phyloP scores from a whole-genome alignment of 1,140 invertebrate genomes.

The Drosophila subpulchrella region DNA sequence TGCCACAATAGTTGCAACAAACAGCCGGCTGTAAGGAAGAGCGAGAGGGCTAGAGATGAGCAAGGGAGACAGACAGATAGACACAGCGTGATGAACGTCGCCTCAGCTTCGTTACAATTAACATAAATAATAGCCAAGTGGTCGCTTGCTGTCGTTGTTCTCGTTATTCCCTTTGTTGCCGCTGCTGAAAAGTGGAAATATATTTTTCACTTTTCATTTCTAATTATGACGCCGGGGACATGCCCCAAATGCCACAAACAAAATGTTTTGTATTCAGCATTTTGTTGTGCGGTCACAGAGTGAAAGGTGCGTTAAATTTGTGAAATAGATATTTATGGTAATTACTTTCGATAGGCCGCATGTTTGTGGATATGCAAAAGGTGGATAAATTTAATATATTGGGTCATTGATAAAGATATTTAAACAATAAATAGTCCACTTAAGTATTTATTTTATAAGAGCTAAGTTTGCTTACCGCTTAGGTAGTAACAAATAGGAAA shows the following conservation, averaged over 20 bases:
- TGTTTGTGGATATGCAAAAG: slow-evolving; percentile 8
- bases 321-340: slow-evolving; percentile 29
- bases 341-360: slow-evolving; percentile 21
- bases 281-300: slow-evolving; percentile 22
- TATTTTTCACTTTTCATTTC: slow-evolving; percentile 77
- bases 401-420: neutral
- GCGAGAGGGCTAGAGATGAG: slow-evolving; percentile 13
- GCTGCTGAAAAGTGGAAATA: slow-evolving; percentile 62
- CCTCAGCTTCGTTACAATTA: slow-evolving; percentile 70
- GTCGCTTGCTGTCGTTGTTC: slow-evolving; percentile 42
- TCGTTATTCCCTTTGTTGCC: slow-evolving; percentile 37
- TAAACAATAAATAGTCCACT: neutral
- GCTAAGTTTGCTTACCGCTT: neutral
- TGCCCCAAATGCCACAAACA: slow-evolving; percentile 71
- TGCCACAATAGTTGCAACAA: slow-evolving; percentile 44
- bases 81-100: slow-evolving; percentile 70
- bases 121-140: slow-evolving; percentile 80
- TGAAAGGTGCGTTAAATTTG: slow-evolving; percentile 47
- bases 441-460: neutral
- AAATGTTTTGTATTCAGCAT: slow-evolving; percentile 39
- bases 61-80: slow-evolving; percentile 27
- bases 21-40: neutral
- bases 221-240: slow-evolving; percentile 71
- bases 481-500: too few species aligned
- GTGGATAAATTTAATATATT: slow-evolving; percentile 3